Evolutionary conservation across 2,797 vertebrate genomes (phyloP).

Genomic region (Nyctibius grandis): DNA sequence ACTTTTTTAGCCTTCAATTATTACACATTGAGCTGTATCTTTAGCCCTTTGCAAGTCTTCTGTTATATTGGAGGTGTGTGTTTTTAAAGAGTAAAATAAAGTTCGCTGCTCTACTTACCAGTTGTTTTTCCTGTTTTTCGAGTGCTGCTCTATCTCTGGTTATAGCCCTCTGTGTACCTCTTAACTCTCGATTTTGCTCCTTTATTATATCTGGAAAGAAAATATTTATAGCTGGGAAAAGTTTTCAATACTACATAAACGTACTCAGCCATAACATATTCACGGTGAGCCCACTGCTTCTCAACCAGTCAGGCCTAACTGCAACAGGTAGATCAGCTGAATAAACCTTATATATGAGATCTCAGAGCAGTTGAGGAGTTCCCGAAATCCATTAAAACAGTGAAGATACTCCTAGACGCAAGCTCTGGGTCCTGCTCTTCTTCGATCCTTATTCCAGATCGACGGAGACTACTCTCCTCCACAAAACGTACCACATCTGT

Average conservation of each 20-base stretch:
- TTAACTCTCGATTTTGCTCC: constrained; percentile 92
- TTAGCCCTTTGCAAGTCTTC: background rate
- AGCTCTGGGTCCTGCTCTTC: background rate
- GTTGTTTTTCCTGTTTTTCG: constrained; percentile 96
- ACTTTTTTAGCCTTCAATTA: background rate
- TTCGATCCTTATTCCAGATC: background rate
- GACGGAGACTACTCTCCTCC: background rate
- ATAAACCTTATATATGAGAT: background rate
- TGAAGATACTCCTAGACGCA: background rate
- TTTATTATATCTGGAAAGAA: constrained; percentile 88
- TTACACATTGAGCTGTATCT: background rate
- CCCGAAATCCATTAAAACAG: background rate
- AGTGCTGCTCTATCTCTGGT: constrained; percentile 90
- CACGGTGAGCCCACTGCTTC: background rate
- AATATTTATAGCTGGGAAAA: background rate
- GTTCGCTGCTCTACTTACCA: constrained; percentile 80
- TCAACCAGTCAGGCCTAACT: background rate
- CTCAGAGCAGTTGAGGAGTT: background rate
- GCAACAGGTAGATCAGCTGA: background rate
- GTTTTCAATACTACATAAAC: background rate
- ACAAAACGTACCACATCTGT: background rate
- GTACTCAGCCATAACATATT: background rate
- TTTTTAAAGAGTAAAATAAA: constrained; percentile 31
- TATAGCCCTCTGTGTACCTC: constrained; percentile 95
- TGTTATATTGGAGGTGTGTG: rapidly evolving